Evolutionary conservation across 2,888 invertebrate species (phyloP).

Genomic region (Uropetala carovei): DNA sequence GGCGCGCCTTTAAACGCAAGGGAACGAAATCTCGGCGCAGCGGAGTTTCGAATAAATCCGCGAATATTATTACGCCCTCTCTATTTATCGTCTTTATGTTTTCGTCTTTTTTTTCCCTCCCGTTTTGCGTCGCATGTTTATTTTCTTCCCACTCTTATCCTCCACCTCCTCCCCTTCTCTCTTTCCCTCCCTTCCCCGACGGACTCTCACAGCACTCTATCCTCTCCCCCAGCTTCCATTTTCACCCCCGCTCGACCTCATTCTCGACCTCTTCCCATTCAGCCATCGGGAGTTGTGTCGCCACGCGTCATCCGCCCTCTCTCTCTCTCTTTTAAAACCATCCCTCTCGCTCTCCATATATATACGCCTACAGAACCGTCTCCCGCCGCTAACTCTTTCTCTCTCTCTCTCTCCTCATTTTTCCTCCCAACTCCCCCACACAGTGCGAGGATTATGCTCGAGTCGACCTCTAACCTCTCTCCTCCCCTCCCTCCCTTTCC

Average conservation of each 20-base stretch:
- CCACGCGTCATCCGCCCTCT: not conserved
- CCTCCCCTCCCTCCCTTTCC: too few relatives aligned
- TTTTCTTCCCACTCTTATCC: not conserved
- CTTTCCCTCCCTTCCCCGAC: not conserved
- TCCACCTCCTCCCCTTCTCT: not conserved
- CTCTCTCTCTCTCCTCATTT: too few relatives aligned
- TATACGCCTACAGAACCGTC: too few relatives aligned
- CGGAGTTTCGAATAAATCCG: not conserved
- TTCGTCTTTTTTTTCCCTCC: not conserved
- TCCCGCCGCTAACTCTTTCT: too few relatives aligned
- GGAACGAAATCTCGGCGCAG: not conserved
- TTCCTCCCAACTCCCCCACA: too few relatives aligned
- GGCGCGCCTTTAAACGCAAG: not conserved
- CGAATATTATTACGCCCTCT: not conserved
- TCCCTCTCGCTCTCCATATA: too few relatives aligned
- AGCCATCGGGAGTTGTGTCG: constrained; percentile 3
- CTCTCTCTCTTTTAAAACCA: not conserved
- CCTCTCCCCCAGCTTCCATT: not conserved
- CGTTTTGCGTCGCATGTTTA: too few relatives aligned
- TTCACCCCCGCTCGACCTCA: not conserved
- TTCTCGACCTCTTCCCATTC: not conserved
- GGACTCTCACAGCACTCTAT: not conserved
- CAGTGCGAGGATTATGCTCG: too few relatives aligned
- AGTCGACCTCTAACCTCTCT: too few relatives aligned
- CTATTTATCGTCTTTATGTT: not conserved